These are phyloP conservation scores for Drosophila rubida DNA, from an alignment of 2,888 invertebrate species.

Conservation along the genomic window DNA sequence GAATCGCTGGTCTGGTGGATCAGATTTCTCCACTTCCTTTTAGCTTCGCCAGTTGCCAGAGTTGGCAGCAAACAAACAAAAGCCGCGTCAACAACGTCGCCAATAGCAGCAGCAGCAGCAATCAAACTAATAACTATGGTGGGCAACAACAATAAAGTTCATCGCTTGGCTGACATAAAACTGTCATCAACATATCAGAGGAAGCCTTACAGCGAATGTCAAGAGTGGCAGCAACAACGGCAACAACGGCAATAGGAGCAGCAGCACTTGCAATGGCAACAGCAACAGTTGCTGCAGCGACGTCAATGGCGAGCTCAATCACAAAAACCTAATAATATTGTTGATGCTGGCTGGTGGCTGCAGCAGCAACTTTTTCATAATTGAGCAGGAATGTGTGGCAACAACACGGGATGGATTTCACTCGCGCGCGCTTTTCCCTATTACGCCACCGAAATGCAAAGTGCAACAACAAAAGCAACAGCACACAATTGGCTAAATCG, in stretches of 20 bases:
- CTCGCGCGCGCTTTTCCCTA: conserved; percentile 46
- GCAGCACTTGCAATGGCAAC: background rate
- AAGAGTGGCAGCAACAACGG: conserved; percentile 42
- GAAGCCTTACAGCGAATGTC: conserved; percentile 43
- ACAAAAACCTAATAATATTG: conserved; percentile 17
- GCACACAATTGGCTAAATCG: conserved; percentile 31
- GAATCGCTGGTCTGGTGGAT: conserved; percentile 20
- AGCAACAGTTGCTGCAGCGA: conserved; percentile 18
- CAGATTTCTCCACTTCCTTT: conserved; percentile 75
- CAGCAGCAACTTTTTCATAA: conserved; percentile 12
- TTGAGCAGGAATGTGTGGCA: conserved; percentile 52
- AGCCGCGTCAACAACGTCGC: background rate
- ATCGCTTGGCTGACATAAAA: conserved; percentile 62
- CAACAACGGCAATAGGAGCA: background rate
- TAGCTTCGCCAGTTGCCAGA: conserved; percentile 18
- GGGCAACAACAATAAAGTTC: conserved; percentile 34
- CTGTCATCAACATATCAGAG: conserved; percentile 70
- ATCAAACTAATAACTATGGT: background rate
- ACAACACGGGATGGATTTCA: conserved; percentile 48
- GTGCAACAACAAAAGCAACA: conserved; percentile 22
- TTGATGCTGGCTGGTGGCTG: conserved; percentile 4
- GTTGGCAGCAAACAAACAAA: background rate
- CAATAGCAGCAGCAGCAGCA: conserved; percentile 8
- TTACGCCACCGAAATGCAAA: conserved; percentile 63
- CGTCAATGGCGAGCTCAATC: background rate